Base-by-base conservation (phyloP, 2,888 invertebrate genomes). In the Sarcophaga carnaria region DNA sequence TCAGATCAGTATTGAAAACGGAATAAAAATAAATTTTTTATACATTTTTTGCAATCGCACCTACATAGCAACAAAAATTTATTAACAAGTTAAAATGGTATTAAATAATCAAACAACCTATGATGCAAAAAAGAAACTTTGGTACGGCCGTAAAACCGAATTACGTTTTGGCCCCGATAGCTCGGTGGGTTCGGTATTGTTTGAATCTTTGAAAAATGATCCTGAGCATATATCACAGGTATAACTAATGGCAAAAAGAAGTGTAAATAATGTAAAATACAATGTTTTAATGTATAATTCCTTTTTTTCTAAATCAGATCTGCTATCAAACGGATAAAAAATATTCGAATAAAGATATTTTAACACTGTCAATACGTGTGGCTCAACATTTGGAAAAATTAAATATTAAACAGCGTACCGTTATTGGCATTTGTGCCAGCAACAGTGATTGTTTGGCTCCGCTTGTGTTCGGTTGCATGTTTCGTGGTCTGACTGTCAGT, bases 381-480 rank as follows among this genome's bases (percentile, higher is more conserved):
- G 83, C 85, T n/a, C 54, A 78, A 64, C 75, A 86, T 75, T 81
- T 87, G 17, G 54, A 64, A 60, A 54, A 71, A 67, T 20, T 78
- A 8, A 70, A 83, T 11, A 25, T 89, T 1, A 49, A 88, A 60
- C 85, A 88, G 66, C 67, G 82, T 49, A 84, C 88, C 64, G 70
- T 89, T 14, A 83, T 88, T 67, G 88, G 88, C 37, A 64, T 89
- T 14, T 76, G 88, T 22, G 88, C 89, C 14, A 54, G 27, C 4
- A 89, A 89, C 83, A 83, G 83, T 25, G 86, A 88, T 69, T 86
- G 86, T 83, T 45, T 89, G n/a, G 85, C 89, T 25, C 88, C 89
- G 3, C 47, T 88, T n/a, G 81, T 88, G 11, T 86, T 89, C 71
- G 89, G 87, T 37, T 78, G 83, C 6, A 80, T 87, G 71, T 67